Percentiles rank a stretch among this genome's conserved stretches.
Conservation (phyloP, 2,113 vertebrate species). For the Pao palembangensis region DNA sequence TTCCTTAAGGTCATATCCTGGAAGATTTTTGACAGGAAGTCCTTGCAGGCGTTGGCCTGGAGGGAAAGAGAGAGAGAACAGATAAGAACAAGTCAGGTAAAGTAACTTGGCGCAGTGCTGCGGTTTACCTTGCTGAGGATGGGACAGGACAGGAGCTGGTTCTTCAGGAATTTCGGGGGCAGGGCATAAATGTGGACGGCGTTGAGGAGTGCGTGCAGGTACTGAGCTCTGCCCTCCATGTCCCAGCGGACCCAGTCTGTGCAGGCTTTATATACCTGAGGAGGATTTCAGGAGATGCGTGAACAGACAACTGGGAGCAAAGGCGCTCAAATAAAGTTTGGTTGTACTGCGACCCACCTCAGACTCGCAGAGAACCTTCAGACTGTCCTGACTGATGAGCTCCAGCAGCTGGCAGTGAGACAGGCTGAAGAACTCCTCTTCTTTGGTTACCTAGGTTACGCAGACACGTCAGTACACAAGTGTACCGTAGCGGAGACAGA, state of each 20-base stretch:
- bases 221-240: conserved; percentile 72
- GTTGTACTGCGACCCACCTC: conserved; percentile 59
- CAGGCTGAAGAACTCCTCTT: conserved; percentile 81
- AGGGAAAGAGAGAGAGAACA: background rate
- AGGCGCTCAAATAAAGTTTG: background rate
- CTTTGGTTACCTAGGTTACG: conserved; percentile 75
- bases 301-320: background rate
- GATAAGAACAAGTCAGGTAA: no score
- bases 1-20: conserved; percentile 81
- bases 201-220: conserved; percentile 80
- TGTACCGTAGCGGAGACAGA: background rate
- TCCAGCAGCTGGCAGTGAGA: conserved; percentile 81
- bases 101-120: background rate
- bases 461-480: background rate
- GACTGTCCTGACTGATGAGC: conserved; percentile 80
- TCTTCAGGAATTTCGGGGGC: conserved; percentile 80
- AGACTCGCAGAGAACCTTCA: conserved; percentile 82
- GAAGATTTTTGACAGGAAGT: conserved; percentile 82
- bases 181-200: conserved; percentile 80
- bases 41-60: conserved; percentile 78
- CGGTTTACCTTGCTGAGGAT: conserved; percentile 75
- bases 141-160: conserved; percentile 79
- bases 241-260: conserved; percentile 81
- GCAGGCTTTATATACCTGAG: conserved; percentile 80
- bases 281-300: background rate